Percentiles rank a stretch among this genome's conserved stretches.
phyloP scores from a whole-genome alignment of 2,797 vertebrate genomes.

The Tragelaphus eurycerus region DNA sequence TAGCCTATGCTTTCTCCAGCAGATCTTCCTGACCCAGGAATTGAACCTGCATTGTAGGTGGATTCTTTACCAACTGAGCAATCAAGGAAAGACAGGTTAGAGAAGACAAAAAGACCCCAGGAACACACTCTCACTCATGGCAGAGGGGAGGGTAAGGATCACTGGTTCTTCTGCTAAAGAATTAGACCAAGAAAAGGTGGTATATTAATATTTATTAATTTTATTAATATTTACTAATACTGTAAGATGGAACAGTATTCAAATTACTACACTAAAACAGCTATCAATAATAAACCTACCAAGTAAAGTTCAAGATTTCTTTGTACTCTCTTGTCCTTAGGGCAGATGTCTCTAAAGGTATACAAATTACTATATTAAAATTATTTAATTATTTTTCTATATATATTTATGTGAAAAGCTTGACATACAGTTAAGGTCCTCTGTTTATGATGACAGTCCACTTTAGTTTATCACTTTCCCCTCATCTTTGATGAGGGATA shows the following conservation, averaged over 20 bases:
- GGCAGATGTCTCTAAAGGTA: background rate
- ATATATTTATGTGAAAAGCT: background rate
- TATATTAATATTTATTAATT: background rate
- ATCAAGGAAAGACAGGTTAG: background rate
- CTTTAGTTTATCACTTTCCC: background rate
- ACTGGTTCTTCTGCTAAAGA: background rate
- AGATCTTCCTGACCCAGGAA: background rate
- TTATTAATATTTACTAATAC: background rate
- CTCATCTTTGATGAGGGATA: background rate
- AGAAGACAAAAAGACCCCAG: background rate
- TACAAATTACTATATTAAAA: background rate
- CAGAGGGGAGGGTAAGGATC: background rate
- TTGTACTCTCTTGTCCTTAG: background rate
- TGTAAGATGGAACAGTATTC: no score
- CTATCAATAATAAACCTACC: background rate
- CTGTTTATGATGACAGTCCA: background rate
- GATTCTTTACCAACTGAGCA: background rate
- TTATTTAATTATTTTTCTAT: background rate
- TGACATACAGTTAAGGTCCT: background rate
- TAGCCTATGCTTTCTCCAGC: background rate
- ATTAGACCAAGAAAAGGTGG: background rate
- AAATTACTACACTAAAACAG: background rate
- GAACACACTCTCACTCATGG: background rate
- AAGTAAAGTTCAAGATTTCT: background rate
- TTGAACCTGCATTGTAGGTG: background rate